Evolutionary conservation across 2,797 vertebrate species (phyloP), one percentile per base, ranked within the genome.

Genomic region (Alca torda): DNA sequence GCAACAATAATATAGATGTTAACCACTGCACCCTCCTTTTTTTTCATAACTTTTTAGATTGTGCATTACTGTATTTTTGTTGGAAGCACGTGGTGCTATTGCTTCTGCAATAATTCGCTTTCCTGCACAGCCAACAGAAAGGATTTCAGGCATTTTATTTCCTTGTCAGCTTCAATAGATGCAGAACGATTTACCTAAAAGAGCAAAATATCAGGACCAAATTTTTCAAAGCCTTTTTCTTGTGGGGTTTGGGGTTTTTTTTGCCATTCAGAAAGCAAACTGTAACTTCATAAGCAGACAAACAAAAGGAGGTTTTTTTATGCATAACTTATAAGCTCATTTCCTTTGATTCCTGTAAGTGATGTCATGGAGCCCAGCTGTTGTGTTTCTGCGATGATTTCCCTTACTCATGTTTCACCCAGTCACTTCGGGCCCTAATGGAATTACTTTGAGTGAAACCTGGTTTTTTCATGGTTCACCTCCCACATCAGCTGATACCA

Each of bases 281-380:
- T 81, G 53, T 82, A 95, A 89, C 93, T 81, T 88, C 92, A 74
- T 93, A 96, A 97, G 97, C 87, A 97, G 95, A 93, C 96, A 97
- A 97, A 97, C 95, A 84, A 84, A 90, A 89, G 96, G 85, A 91
- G 24, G 31, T 64, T 90, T 96, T 89, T 97, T 97, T 97, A 91
- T 97, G 97, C 96, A 96, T 97, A 96, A 97, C 93, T 96, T 91
- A 90, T 74, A 97, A 97, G 67, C 89, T 97, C 56, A 86, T 95
- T 98, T 96, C 94, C 96, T 97, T 97, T 98, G 96, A 97, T 97
- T 97, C 90, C 91, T 97, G 91, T 4, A n/a, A 96, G 94, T 98
- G 98, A 98, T 98, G 98, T 98, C 98, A 98, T 95, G 87, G 97
- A 98, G 87, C 96, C 97, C 98, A 98, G 98, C 98, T 98, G 98